These are phyloP conservation scores for Odobenus rosmarus DNA, from an alignment of 2,113 vertebrate species.

Conservation along the genomic window DNA sequence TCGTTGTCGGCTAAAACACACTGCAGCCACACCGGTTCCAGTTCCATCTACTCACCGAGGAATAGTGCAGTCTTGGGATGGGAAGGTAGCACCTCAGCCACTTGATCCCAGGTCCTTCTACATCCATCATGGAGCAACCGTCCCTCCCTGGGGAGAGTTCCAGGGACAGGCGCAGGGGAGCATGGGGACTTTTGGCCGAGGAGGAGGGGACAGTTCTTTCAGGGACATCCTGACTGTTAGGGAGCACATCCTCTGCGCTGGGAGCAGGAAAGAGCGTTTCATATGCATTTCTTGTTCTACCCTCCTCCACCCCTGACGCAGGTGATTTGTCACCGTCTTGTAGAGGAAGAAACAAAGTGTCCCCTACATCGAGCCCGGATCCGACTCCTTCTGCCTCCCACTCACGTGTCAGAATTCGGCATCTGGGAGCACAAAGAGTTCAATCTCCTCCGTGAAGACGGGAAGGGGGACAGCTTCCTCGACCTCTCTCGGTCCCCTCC, in stretches of 20 bases:
- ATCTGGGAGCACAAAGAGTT: background rate
- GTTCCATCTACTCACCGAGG: background rate
- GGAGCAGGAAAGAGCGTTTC: too few species aligned
- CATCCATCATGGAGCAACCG: background rate
- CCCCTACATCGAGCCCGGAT: background rate
- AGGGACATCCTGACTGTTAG: background rate
- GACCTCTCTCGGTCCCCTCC: background rate
- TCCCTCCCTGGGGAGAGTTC: background rate
- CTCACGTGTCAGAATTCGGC: background rate
- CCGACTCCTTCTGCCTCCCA: background rate
- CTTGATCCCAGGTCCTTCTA: background rate
- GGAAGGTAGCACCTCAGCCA: background rate
- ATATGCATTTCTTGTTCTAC: background rate
- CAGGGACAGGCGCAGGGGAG: background rate
- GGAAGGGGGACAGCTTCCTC: background rate
- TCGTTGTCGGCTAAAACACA: background rate
- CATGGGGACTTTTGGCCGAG: too few species aligned
- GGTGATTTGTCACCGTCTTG: background rate
- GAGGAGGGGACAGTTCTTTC: background rate
- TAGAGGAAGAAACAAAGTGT: background rate
- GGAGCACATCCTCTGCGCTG: background rate
- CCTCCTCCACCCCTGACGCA: background rate
- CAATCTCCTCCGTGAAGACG: fast-evolving
- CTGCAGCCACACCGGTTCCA: background rate
- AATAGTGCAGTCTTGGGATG: background rate